Base-by-base conservation (phyloP, 2,888 invertebrate genomes). In the Clusia tigrina region DNA sequence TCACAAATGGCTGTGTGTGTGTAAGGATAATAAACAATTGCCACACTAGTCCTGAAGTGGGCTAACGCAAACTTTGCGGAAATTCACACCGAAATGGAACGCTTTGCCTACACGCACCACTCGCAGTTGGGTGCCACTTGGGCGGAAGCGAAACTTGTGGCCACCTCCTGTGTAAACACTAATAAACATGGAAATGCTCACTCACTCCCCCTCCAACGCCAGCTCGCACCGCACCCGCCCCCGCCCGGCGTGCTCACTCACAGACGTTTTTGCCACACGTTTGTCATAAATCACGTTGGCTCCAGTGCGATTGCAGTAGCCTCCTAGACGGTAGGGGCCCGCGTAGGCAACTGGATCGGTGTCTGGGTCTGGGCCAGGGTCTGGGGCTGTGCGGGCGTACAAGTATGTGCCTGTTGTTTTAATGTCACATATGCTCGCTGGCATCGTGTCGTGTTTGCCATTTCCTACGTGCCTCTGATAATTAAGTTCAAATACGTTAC, bases 241-340 rank as follows among this genome's bases (percentile, higher is more conserved):
- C 18, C 52, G 38, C 58, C 9, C 58, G 12, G 51, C 22, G n/a
- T 51, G 51, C 22, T 51, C 20, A n/a, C n/a, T n/a, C n/a, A n/a
- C n/a, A n/a, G 18, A n/a, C n/a, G n/a, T n/a, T n/a, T n/a, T 26
- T 62, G 57, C 37, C 59, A 65, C 75, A 75, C 78, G 71, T 77
- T 77, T 72, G 78, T 72, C 74, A 77, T 78, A 78, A 77, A 78
- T 78, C 78, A 77, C 69, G 65, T 60, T 63, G 69, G 64, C 69
- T 64, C 46, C 62, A 46, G 51, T 55, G 18, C 26, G 55, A 46
- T 60, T 56, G 57, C 42, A 37, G 63, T 10, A 9, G 59, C 42
- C 42, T 42, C 42, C n/a, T n/a, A 3, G 42, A 32, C 32, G 32
- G 6, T 12, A 32, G 6, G 32, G 32, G n/a, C n/a, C n/a, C n/a